Base-by-base conservation (phyloP, 1,140 invertebrate genomes). In the Parapsyche elsis region DNA sequence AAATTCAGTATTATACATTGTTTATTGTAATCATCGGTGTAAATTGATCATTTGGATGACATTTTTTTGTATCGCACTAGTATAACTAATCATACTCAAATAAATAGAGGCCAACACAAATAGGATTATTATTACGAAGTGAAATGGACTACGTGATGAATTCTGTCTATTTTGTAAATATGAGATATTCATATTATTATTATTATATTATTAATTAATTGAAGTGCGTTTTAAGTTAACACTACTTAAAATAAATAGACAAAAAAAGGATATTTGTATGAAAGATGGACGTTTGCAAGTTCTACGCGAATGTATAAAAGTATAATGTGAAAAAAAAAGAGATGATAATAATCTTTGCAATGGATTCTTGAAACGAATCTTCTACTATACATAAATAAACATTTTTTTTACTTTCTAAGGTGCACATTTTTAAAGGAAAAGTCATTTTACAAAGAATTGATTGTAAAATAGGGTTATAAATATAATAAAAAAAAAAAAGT, bases 351-450 rank as follows among this genome's bases (percentile, higher is more conserved):
- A 73, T 73, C 21, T 67, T 53, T 71, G 30, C 76, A 23, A 71
- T 12, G 9, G 67, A 79, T 81, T 78, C 67, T 64, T 59, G 16
- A 61, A 23, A 26, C 30, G 70, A 73, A 73, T 78, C 59, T 53
- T 71, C 16, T 67, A 77, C 30, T 21, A 53, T 53, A 53, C 16
- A 53, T 53, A 53, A 53, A 53, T 53, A 53, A 5, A 53, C 49
- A 53, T 26, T 24, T 16, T 57, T 57, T 78, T 67, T 78, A 76
- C 45, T 78, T 38, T 78, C 24, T 79, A 82, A 77, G 76, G 71
- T 82, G 75, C 81, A 80, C 81, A 80, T 71, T 79, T 80, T 80
- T 59, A 81, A 45, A 71, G 19, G 23, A 64, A 76, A n/a, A 78
- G 49, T 75, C 38, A n/a, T 75, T 75, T 53, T 23, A 19, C 21